Conservation (phyloP, 2,797 vertebrate species). For the Vireo griseus region DNA sequence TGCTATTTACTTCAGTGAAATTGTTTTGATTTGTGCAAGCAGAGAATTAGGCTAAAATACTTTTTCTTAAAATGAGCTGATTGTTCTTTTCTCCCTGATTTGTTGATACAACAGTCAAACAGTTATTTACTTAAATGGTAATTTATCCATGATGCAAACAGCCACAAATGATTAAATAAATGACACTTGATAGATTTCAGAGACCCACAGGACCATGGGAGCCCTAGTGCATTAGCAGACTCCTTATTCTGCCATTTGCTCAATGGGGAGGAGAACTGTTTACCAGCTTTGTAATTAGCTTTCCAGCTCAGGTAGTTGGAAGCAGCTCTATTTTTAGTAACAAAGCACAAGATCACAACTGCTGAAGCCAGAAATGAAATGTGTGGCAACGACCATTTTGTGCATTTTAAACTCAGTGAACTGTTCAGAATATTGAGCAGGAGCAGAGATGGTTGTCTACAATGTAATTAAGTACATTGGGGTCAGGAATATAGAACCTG, state of each 20-base stretch:
- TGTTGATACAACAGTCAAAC: constrained; percentile 43
- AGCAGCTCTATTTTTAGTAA: constrained; percentile 64
- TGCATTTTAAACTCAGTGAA: constrained; percentile 26
- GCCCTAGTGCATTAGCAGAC: constrained; percentile 1
- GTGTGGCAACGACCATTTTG: constrained; percentile 46
- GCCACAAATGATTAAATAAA: constrained; percentile 47
- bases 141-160: constrained; percentile 28
- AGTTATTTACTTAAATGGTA: constrained; percentile 35
- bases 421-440: background rate
- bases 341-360: background rate
- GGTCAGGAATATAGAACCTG: background rate
- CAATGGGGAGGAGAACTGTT: constrained; percentile 45
- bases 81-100: constrained; percentile 13
- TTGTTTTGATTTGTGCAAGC: background rate
- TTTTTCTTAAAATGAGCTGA: background rate
- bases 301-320: constrained; percentile 50
- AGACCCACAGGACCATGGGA: background rate
- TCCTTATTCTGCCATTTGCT: constrained; percentile 48
- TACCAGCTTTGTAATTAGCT: constrained; percentile 60
- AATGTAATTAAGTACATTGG: background rate
- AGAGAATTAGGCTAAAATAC: background rate
- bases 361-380: constrained; percentile 33
- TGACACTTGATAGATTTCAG: constrained; percentile 47
- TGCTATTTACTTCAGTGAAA: background rate
- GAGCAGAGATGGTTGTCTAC: background rate